Base-by-base conservation (phyloP, 2,888 invertebrate species). In the Xestia sexstrigata region DNA sequence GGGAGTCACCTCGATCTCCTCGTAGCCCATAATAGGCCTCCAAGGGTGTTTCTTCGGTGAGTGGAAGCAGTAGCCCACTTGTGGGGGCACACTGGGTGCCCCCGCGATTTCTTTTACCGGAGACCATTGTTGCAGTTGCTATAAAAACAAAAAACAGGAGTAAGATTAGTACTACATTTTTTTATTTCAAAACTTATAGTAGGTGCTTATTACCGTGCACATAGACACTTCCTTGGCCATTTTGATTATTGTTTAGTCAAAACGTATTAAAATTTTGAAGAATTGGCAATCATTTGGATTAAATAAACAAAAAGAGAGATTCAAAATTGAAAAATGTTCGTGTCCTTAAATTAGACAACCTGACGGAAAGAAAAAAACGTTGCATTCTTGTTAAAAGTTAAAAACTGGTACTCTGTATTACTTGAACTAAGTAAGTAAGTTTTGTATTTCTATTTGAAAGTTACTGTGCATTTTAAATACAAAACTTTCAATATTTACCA, bases 121-220 rank as follows among this genome's bases (percentile, higher is more conserved):
- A 89, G 97, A 97, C 98, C 98, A 98, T 97, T 98, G 98, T 97
- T 98, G 98, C 83, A 98, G 97, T 98, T 98, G 98, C 98, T 98
- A 74, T 55, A 76, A 66, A 49, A 63, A 67, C 35, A 69, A 20
- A 35, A 42, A 42, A 52, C 13, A 63, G 26, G 23, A 35, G 23
- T 23, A 11, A 45, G 47, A 81, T 26, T 77, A 20, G 8, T 42
- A 42, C 7, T 17, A n/a, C n/a, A 52, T 60, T 13, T 17, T n/a
- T 49, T 20, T 9, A 49, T n/a, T 63, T 52, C 11, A 20, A 15
- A 9, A 45, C 35, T 8, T 49, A 35, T 35, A 23, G 1, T 35
- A n/a, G 0, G 42, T 42, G 13, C 20, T 74, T 74, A 79, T 81
- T 94, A 96, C 96, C 94, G 96, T 94, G 90, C 96, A 96, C 96